These are phyloP conservation scores for Loriculus beryllinus DNA, from an alignment of 2,797 vertebrate genomes.

Conservation along the genomic window DNA sequence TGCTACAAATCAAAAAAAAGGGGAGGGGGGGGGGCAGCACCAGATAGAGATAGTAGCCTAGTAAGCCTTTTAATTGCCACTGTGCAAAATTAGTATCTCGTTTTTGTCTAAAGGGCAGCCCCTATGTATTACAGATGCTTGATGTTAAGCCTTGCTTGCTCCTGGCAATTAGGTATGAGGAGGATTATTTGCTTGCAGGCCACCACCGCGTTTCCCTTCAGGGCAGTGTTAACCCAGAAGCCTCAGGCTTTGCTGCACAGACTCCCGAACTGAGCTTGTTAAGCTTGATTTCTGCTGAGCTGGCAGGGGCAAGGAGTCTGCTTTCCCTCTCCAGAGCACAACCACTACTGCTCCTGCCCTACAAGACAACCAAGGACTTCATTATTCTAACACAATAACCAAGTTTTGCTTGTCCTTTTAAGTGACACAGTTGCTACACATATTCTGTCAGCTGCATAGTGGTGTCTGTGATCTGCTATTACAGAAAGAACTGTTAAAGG, in stretches of 20 bases:
- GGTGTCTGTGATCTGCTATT: neutral
- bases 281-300: neutral
- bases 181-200: neutral
- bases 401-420: neutral
- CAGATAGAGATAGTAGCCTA: neutral
- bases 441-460: neutral
- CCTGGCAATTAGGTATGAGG: neutral
- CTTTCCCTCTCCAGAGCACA: neutral
- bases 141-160: neutral
- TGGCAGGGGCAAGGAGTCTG: neutral
- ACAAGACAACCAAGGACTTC: neutral
- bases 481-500: neutral
- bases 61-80: neutral
- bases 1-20: neutral
- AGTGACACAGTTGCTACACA: neutral
- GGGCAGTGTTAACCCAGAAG: neutral
- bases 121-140: neutral
- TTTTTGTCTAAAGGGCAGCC: neutral
- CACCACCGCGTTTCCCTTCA: neutral
- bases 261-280: rapidly evolving
- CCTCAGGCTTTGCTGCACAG: rapidly evolving
- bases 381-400: rapidly evolving
- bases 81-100: neutral
- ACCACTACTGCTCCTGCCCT: neutral
- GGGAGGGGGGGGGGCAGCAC: neutral